These are phyloP conservation scores for Nomada fucata DNA, from an alignment of 2,888 invertebrate species.

Conservation along the genomic window DNA sequence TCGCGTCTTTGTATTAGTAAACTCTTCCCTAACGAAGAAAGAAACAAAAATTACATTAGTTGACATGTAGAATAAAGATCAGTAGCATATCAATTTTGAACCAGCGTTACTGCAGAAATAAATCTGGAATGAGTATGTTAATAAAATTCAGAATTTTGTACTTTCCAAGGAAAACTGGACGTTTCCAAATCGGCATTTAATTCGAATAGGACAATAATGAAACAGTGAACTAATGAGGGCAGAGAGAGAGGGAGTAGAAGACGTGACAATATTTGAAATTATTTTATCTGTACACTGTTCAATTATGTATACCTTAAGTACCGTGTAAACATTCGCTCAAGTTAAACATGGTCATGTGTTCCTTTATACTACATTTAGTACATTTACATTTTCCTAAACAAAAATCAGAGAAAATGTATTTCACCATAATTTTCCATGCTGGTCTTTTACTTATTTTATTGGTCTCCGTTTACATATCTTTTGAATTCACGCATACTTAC, in stretches of 20 bases:
- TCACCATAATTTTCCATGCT: constrained; percentile 1
- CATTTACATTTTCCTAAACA: neutral
- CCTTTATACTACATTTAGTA: neutral
- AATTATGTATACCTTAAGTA: constrained; percentile 1
- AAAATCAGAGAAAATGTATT: no score
- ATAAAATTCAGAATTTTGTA: neutral
- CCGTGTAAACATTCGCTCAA: neutral
- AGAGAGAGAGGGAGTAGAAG: neutral
- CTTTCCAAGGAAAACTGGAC: neutral
- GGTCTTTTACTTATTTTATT: neutral
- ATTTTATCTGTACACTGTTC: neutral
- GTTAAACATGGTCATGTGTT: constrained; percentile 2
- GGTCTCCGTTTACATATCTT: neutral
- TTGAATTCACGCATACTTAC: constrained; percentile 1
- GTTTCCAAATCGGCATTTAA: constrained; percentile 26
- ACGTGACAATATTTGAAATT: constrained; percentile 4
- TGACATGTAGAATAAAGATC: constrained; percentile 1
- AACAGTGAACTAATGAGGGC: neutral
- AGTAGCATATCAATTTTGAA: neutral
- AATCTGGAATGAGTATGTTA: neutral
- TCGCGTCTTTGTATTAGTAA: constrained; percentile 20
- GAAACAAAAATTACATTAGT: neutral
- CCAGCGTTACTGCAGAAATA: neutral
- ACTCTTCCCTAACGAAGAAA: neutral
- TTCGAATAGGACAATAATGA: neutral